Conservation (phyloP, 2,113 vertebrate genomes). For the Pangasianodon gigas region DNA sequence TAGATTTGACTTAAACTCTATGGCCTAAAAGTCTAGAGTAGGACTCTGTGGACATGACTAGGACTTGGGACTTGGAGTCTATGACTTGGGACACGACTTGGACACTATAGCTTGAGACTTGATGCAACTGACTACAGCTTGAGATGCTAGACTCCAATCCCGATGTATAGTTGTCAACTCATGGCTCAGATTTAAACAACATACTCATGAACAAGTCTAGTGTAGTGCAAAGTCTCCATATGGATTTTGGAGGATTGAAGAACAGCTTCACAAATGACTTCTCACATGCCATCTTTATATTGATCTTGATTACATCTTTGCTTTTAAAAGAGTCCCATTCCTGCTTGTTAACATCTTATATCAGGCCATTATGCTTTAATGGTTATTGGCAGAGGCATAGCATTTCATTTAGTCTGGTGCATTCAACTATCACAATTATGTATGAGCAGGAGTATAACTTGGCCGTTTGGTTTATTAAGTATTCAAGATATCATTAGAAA, state of each 20-base stretch:
- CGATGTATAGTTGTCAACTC: not conserved
- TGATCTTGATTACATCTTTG: constrained; percentile 39
- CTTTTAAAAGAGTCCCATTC: constrained; percentile 25
- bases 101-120: not conserved
- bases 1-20: not conserved
- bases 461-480: constrained; percentile 8
- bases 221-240: not conserved
- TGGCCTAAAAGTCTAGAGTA: not conserved
- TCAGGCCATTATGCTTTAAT: constrained; percentile 39
- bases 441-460: constrained; percentile 27
- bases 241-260: not conserved
- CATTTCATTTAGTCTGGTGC: constrained; percentile 31
- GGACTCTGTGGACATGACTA: not conserved
- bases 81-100: not conserved
- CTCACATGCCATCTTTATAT: constrained; percentile 9
- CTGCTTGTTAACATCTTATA: constrained; percentile 30
- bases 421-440: constrained; percentile 20
- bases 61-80: not conserved
- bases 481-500: constrained; percentile 6
- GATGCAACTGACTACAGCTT: not conserved
- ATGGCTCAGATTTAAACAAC: not conserved
- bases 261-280: not conserved
- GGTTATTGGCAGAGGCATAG: constrained; percentile 39
- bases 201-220: not conserved
- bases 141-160: not conserved